Evolutionary conservation across 2,797 vertebrate species (phyloP).

Genomic region (Tapirus indicus): DNA sequence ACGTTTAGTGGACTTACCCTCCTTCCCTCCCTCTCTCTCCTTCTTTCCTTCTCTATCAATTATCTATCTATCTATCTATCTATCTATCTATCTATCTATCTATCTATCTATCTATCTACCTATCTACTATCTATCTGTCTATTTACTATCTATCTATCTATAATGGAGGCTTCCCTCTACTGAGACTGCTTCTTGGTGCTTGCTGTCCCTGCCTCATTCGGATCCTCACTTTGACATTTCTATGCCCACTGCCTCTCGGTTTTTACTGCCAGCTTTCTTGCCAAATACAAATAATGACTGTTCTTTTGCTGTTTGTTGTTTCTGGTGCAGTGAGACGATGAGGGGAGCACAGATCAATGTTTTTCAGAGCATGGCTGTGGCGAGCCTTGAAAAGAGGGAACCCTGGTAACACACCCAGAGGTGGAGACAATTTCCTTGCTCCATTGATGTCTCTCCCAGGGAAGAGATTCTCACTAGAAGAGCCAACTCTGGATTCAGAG

Average conservation of each 20-base stretch:
- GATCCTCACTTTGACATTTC: conserved; percentile 48
- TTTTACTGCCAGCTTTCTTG: conserved; percentile 70
- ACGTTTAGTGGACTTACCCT: neutral
- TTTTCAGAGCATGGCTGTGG: conserved; percentile 74
- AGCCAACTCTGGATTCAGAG: conserved; percentile 76
- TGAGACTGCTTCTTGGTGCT: neutral
- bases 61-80: neutral
- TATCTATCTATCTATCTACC: too few relatives aligned
- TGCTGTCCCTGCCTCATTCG: conserved; percentile 36
- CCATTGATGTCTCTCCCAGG: conserved; percentile 71
- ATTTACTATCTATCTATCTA: neutral
- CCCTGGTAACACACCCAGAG: conserved; percentile 79
- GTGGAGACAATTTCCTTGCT: conserved; percentile 80
- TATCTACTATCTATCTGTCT: too few relatives aligned
- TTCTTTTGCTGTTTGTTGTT: conserved; percentile 79
- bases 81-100: neutral
- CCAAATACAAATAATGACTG: conserved; percentile 79
- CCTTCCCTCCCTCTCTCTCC: neutral
- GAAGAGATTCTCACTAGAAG: conserved; percentile 69
- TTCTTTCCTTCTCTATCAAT: neutral
- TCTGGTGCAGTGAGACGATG: conserved; percentile 69
- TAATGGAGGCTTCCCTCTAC: neutral
- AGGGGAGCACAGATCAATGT: conserved; percentile 61
- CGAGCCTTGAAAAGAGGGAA: conserved; percentile 77
- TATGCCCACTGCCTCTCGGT: conserved; percentile 38